Evolutionary conservation across 2,888 invertebrate genomes (phyloP).

Genomic region (Imbricaverruca yamaguchii): DNA sequence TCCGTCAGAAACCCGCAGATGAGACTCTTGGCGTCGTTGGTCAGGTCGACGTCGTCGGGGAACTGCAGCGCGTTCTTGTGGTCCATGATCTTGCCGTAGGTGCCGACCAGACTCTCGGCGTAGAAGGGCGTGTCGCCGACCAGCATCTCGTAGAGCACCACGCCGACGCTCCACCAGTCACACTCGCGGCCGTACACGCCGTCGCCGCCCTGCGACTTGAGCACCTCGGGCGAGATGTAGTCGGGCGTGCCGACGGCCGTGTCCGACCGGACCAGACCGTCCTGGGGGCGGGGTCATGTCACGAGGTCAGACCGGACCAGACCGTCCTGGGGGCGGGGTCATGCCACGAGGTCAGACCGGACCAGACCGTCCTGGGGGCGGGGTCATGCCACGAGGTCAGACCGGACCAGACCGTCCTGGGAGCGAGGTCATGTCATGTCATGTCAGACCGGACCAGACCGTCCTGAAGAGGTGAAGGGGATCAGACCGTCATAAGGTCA

Average conservation of each 20-base stretch:
- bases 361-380: slow-evolving; percentile 73
- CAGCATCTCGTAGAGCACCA: slow-evolving; percentile 97
- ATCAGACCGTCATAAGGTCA: slow-evolving; percentile 74
- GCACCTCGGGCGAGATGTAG: slow-evolving; percentile 97
- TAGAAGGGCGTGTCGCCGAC: slow-evolving; percentile 98
- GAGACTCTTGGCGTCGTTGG: slow-evolving; percentile 59
- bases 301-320: slow-evolving; percentile 74
- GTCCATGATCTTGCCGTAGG: slow-evolving; percentile 99
- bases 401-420: slow-evolving; percentile 84
- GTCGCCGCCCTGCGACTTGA: slow-evolving; percentile 88
- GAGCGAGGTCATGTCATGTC: slow-evolving; percentile 20
- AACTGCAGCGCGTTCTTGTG: slow-evolving; percentile 92
- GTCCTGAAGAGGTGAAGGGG: slow-evolving; percentile 66
- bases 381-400: slow-evolving; percentile 49
- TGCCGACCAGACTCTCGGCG: slow-evolving; percentile 95
- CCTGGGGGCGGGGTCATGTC: slow-evolving; percentile 44
- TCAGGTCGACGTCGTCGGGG: slow-evolving; percentile 85
- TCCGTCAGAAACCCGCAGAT: slow-evolving; percentile 93
- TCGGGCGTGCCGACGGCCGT: slow-evolving; percentile 99
- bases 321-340: slow-evolving; percentile 57
- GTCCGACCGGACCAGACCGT: slow-evolving; percentile 90
- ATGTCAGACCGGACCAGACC: slow-evolving; percentile 84
- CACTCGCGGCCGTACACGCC: slow-evolving; percentile 95
- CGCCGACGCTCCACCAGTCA: slow-evolving; percentile 98
- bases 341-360: slow-evolving; percentile 58